Evolutionary conservation across 2,888 invertebrate species (phyloP).

Genomic region (Drosophila picticornis): DNA sequence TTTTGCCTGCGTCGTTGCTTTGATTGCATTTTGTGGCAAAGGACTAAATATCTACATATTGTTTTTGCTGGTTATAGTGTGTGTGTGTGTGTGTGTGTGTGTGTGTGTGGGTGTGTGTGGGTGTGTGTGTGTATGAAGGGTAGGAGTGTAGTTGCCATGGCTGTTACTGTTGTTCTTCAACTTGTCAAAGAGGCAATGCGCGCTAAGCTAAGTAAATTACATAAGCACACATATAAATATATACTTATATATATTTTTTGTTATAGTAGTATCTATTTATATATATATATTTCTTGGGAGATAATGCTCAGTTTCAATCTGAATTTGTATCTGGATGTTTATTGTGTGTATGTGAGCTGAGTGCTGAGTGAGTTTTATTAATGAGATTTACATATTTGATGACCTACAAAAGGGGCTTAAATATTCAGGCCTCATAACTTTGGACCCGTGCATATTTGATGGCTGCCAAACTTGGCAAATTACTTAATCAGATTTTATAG

Average conservation of each 20-base stretch:
- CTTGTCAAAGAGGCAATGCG: conserved; percentile 68
- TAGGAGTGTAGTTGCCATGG: conserved; percentile 61
- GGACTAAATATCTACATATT: conserved; percentile 39
- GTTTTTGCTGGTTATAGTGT: conserved; percentile 22
- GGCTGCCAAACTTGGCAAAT: conserved; percentile 65
- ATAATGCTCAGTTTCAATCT: conserved; percentile 5
- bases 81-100: conserved; percentile 2
- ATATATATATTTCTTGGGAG: background rate
- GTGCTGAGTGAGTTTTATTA: conserved; percentile 63
- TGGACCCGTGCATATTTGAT: conserved; percentile 72
- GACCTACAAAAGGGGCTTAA: conserved; percentile 62
- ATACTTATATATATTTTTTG: conserved; percentile 41
- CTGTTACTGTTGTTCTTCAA: conserved; percentile 70
- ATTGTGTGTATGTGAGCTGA: conserved; percentile 10
- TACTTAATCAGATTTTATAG: conserved; percentile 74
- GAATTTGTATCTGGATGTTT: conserved; percentile 16
- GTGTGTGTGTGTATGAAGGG: background rate
- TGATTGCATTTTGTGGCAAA: conserved; percentile 71
- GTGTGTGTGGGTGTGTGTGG: background rate
- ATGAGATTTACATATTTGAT: conserved; percentile 72
- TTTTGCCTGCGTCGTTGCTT: conserved; percentile 54
- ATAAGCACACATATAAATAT: conserved; percentile 59
- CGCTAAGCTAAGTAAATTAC: conserved; percentile 66
- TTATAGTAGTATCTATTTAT: background rate
- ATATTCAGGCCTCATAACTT: conserved; percentile 63